Conservation (phyloP, 1,140 invertebrate genomes). For the Drosophila subpulchrella region DNA sequence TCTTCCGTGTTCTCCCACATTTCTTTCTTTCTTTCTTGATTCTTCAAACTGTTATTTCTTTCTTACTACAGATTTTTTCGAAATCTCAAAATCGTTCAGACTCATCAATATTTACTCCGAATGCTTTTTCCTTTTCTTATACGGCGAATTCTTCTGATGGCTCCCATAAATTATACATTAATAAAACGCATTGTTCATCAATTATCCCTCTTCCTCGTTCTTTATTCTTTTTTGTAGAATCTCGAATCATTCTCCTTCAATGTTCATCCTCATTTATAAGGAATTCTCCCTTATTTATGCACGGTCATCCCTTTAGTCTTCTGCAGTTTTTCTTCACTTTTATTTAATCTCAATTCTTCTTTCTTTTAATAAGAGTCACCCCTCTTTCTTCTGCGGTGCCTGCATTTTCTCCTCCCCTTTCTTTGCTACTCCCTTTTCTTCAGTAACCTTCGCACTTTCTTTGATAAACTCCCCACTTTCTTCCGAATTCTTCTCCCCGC, state of each 20-base stretch:
- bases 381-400: neutral
- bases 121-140: too few species aligned
- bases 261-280: neutral
- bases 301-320: neutral
- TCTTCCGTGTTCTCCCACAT: neutral
- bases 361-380: neutral
- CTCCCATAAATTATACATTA: too few species aligned
- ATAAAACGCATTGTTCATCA: neutral
- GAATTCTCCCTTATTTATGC: neutral
- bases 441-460: neutral
- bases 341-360: neutral
- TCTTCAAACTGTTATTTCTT: too few species aligned
- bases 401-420: neutral
- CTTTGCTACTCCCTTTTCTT: neutral
- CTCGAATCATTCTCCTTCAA: neutral
- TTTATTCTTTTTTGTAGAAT: neutral
- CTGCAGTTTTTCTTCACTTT: neutral
- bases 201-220: neutral
- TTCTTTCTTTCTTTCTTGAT: neutral
- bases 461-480: neutral
- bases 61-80: too few species aligned
- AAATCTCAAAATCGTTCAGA: neutral
- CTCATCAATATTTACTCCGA: too few species aligned
- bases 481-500: conserved; percentile 1
- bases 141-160: too few species aligned